Evolutionary conservation across 2,888 invertebrate species (phyloP).

Genomic region (Galerucella nymphaeae): DNA sequence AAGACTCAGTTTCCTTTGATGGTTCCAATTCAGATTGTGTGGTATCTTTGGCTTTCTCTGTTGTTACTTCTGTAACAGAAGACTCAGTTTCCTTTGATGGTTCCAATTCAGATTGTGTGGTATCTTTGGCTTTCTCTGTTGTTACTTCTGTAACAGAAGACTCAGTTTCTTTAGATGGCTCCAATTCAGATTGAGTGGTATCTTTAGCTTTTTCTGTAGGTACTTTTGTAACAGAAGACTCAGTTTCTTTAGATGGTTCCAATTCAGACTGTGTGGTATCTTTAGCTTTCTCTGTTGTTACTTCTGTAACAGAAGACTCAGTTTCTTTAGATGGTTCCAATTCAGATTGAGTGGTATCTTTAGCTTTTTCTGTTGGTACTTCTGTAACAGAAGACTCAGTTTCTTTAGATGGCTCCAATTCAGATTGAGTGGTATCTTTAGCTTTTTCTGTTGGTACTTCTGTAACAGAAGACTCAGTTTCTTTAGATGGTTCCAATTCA

Average conservation of each 20-base stretch:
- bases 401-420: slow-evolving; percentile 24
- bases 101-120: slow-evolving; percentile 25
- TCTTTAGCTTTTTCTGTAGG: slow-evolving; percentile 33
- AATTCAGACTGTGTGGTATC: slow-evolving; percentile 3
- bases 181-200: slow-evolving; percentile 17
- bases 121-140: slow-evolving; percentile 17
- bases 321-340: background rate
- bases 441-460: background rate
- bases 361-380: slow-evolving; percentile 5
- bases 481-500: slow-evolving; percentile 25
- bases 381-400: slow-evolving; percentile 10
- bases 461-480: slow-evolving; percentile 34
- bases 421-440: slow-evolving; percentile 25
- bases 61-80: slow-evolving; percentile 27
- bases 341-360: background rate
- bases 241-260: slow-evolving; percentile 18
- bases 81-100: slow-evolving; percentile 29
- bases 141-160: background rate
- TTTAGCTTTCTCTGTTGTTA: slow-evolving; percentile 18
- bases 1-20: slow-evolving; percentile 26
- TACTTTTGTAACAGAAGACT: background rate
- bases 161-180: slow-evolving; percentile 7
- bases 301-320: slow-evolving; percentile 17
- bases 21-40: slow-evolving; percentile 25
- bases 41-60: slow-evolving; percentile 14